Conservation (phyloP, 1,140 invertebrate genomes). For the Trichonephila clavipes region DNA sequence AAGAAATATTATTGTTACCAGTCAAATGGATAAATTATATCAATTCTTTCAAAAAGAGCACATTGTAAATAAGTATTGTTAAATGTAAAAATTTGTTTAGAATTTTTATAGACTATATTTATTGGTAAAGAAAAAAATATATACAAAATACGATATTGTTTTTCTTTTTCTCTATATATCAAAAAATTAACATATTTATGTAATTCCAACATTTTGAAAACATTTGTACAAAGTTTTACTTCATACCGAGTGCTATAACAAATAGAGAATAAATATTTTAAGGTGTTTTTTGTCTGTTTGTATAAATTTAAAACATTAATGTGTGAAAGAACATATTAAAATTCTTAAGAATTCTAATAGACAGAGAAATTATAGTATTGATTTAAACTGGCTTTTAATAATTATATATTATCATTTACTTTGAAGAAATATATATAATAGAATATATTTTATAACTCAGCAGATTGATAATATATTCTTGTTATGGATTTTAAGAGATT, state of each 20-base stretch:
- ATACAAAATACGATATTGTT: not conserved
- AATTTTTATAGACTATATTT: not conserved
- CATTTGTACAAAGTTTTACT: not conserved
- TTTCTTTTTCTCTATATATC: not conserved
- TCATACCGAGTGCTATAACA: not conserved
- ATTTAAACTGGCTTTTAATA: too few species aligned
- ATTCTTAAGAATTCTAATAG: not conserved
- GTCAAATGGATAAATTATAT: slow-evolving; percentile 19
- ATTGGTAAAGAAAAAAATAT: not conserved
- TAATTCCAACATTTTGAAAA: not conserved
- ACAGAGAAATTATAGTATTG: not conserved
- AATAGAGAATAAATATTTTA: not conserved
- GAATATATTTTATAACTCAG: too few species aligned
- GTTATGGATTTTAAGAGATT: too few species aligned
- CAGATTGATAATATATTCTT: too few species aligned
- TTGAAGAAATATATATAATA: too few species aligned
- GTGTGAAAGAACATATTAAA: too few species aligned
- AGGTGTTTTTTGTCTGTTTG: not conserved
- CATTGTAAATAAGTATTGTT: slow-evolving; percentile 13
- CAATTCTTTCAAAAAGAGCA: not conserved
- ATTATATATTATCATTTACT: too few species aligned
- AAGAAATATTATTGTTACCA: slow-evolving; percentile 53
- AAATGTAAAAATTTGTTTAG: not conserved
- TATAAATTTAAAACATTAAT: not conserved
- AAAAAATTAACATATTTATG: not conserved